Percentiles rank a stretch among this genome's conserved stretches.
Conservation (phyloP, 2,888 invertebrate species). For the Zygothrica quintamaculata region DNA sequence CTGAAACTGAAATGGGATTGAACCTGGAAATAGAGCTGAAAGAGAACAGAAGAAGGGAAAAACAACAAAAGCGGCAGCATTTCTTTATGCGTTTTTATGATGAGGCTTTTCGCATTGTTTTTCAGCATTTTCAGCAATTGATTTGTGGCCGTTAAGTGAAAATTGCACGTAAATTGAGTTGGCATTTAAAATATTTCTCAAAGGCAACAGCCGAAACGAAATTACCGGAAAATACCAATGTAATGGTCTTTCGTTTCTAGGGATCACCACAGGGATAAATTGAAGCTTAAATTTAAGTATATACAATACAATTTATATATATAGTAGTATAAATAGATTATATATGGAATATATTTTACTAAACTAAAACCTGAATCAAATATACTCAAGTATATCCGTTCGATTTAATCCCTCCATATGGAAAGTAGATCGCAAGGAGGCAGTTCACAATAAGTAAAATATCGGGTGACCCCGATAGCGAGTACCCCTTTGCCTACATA, state of each 20-base stretch:
- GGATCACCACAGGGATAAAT: neutral
- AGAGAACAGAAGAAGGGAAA: constrained; percentile 15
- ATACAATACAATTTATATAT: neutral
- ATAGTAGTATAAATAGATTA: too few species aligned
- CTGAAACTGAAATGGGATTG: too few species aligned
- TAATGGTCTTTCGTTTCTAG: constrained; percentile 29
- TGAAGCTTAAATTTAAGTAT: neutral
- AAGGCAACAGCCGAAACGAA: constrained; percentile 51
- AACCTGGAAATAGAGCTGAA: too few species aligned
- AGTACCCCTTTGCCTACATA: too few species aligned
- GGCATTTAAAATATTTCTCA: constrained; percentile 72
- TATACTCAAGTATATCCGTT: too few species aligned
- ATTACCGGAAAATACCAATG: constrained; percentile 59
- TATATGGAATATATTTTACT: too few species aligned
- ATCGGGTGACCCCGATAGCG: too few species aligned
- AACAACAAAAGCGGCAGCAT: constrained; percentile 34
- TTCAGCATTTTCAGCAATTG: constrained; percentile 43
- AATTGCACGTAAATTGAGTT: constrained; percentile 58
- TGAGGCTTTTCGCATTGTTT: constrained; percentile 40
- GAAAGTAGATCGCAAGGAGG: too few species aligned
- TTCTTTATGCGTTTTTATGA: constrained; percentile 66
- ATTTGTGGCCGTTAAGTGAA: constrained; percentile 73
- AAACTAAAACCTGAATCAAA: too few species aligned
- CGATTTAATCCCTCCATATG: too few species aligned
- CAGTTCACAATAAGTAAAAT: too few species aligned